These are phyloP conservation scores for Rambutsinella grinnellia DNA, from an alignment of 2,888 invertebrate species.

Conservation along the genomic window DNA sequence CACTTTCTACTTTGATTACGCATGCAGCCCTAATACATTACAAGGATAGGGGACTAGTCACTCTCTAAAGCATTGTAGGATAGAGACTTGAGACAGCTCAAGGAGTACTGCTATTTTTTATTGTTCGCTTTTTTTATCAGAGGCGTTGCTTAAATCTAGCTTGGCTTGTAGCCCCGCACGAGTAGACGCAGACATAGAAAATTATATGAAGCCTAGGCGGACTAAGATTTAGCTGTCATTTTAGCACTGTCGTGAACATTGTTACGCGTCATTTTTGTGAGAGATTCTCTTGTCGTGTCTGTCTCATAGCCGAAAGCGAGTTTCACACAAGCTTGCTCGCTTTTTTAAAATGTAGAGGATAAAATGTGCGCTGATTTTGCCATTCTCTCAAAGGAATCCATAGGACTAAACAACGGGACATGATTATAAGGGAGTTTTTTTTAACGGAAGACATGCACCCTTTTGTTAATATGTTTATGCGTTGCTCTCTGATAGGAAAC, in stretches of 20 bases:
- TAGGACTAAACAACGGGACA: not conserved
- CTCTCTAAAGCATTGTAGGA: not conserved
- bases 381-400: no score
- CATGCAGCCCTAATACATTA: not conserved
- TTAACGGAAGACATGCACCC: not conserved
- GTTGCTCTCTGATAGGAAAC: not conserved
- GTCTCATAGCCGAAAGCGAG: no score
- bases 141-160: not conserved
- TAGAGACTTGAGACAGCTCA: constrained; percentile 6
- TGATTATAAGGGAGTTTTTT: not conserved
- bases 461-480: no score
- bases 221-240: not conserved
- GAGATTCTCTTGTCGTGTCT: no score
- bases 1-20: not conserved
- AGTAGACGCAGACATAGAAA: not conserved
- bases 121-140: not conserved
- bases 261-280: no score
- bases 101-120: constrained; percentile 18
- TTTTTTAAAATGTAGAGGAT: no score
- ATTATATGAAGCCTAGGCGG: not conserved
- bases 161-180: not conserved
- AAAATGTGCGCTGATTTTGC: no score
- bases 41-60: no score
- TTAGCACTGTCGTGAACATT: not conserved
- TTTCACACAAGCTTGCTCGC: no score